Evolutionary conservation across 2,113 vertebrate genomes (phyloP), one percentile per base, ranked within the genome.

Genomic region (Rhizomys pruinosus): DNA sequence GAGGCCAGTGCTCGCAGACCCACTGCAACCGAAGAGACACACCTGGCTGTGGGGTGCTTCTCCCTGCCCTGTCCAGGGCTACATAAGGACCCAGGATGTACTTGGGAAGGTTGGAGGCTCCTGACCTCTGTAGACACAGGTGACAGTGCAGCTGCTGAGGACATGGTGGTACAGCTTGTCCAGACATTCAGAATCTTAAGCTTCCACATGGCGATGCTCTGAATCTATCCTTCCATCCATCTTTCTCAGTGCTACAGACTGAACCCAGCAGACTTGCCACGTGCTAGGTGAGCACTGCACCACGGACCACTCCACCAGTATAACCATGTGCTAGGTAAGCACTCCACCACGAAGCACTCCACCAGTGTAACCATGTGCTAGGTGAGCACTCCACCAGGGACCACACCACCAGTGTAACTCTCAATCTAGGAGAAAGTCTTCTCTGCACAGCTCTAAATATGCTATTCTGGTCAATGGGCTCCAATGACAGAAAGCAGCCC

Each of bases 61-160:
- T 22, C 13, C 23, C 12, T 1, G 34, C 11, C 68, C 44, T 29
- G 42, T 29, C 13, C 5, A 11, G 11, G 4, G 27, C 68, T 69
- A 61, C 47, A 34, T 0, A 17, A 52, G 27, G 52, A 52, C 7
- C 8, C 0, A 79, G 55, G 66, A 47, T 2, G 55, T 16, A 34
- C 4, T 0, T 0, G 78, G 25, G n/a, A 15, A 74, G n/a, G 61
- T 3, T 55, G 3, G 7, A 71, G 78, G 39, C 10, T 8, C 72
- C 37, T 25, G 61, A 19, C 5, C 16, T 63, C 5, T 11, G 5
- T 27, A 0, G 5, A 39, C 0, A 17, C n/a, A n/a, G n/a, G n/a
- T n/a, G n/a, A n/a, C n/a, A n/a, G n/a, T n/a, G n/a, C n/a, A n/a
- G n/a, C n/a, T n/a, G n/a, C 5, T 11, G 5, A n/a, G 0, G 5